Conservation (phyloP, 1,140 invertebrate species). For the Anoplolepis gracilipes region DNA sequence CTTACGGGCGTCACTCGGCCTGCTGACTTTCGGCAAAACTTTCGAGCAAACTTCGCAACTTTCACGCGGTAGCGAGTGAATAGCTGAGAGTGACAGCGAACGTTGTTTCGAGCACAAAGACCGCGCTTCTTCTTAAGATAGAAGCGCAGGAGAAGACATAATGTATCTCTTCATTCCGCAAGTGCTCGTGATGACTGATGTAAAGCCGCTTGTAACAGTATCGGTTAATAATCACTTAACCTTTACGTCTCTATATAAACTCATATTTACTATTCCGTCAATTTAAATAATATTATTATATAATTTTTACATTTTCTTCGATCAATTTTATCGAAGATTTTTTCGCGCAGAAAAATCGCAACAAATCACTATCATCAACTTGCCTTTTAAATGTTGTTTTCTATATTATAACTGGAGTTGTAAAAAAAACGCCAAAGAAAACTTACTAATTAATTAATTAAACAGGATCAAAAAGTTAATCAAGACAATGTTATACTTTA, state of each 20-base stretch:
- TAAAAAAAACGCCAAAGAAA: neutral
- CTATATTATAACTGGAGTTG: neutral
- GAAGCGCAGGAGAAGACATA: slow-evolving; percentile 55
- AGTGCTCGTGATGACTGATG: slow-evolving; percentile 26
- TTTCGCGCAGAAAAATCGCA: neutral
- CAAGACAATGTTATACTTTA: neutral
- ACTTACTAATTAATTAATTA: slow-evolving; percentile 17
- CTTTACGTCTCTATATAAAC: neutral
- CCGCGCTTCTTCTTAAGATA: slow-evolving; percentile 54
- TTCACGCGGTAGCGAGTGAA: slow-evolving; percentile 38
- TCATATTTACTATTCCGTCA: neutral
- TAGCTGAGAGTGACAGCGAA: slow-evolving; percentile 66
- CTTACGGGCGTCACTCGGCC: slow-evolving; percentile 62
- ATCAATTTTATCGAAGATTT: neutral
- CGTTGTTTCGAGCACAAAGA: slow-evolving; percentile 67
- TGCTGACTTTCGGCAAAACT: slow-evolving; percentile 67
- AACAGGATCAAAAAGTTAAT: neutral
- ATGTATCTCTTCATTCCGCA: slow-evolving; percentile 45
- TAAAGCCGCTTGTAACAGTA: slow-evolving; percentile 51
- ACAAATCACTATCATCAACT: neutral
- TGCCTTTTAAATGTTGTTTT: neutral
- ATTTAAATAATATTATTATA: neutral
- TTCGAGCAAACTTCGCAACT: slow-evolving; percentile 46
- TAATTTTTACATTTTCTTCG: neutral
- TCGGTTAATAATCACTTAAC: slow-evolving; percentile 47